Evolutionary conservation across 2,888 invertebrate genomes (phyloP).

Genomic region (Drosophila merina): DNA sequence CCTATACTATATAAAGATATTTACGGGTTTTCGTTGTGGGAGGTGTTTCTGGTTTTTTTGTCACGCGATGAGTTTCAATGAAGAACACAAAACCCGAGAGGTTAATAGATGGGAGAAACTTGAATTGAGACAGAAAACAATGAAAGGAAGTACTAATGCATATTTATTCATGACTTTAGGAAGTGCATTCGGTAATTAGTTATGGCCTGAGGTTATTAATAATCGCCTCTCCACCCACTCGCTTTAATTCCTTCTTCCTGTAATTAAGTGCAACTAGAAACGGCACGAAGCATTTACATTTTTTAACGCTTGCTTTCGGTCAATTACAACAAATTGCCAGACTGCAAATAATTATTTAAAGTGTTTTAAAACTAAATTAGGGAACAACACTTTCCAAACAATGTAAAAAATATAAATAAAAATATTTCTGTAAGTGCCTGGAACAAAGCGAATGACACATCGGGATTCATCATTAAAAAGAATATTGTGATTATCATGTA

Average conservation of each 20-base stretch:
- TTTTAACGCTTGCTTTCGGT: constrained; percentile 20
- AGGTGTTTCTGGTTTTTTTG: constrained; percentile 13
- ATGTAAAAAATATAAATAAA: constrained; percentile 1
- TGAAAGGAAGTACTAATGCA: constrained; percentile 15
- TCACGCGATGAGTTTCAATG: constrained; percentile 56
- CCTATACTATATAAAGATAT: constrained; percentile 4
- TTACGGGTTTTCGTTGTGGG: constrained; percentile 24
- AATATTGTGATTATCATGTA: constrained; percentile 1
- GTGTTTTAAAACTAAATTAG: constrained; percentile 21
- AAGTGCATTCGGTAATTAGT: constrained; percentile 27
- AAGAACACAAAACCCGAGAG: constrained; percentile 1
- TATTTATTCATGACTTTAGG: constrained; percentile 2
- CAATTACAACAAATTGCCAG: constrained; percentile 26
- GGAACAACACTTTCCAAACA: constrained; percentile 8
- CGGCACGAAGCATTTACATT: constrained; percentile 30
- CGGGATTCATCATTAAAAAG: constrained; percentile 18
- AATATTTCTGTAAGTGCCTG: background rate
- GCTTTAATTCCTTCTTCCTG: constrained; percentile 15
- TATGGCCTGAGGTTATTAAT: too few relatives aligned
- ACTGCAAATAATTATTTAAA: constrained; percentile 35
- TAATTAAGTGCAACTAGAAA: constrained; percentile 33
- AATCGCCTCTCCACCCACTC: background rate
- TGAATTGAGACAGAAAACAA: constrained; percentile 4
- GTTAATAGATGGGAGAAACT: constrained; percentile 5
- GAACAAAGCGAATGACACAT: constrained; percentile 32